Conservation (phyloP, 1,140 invertebrate species). For the Drosophila leontia region DNA sequence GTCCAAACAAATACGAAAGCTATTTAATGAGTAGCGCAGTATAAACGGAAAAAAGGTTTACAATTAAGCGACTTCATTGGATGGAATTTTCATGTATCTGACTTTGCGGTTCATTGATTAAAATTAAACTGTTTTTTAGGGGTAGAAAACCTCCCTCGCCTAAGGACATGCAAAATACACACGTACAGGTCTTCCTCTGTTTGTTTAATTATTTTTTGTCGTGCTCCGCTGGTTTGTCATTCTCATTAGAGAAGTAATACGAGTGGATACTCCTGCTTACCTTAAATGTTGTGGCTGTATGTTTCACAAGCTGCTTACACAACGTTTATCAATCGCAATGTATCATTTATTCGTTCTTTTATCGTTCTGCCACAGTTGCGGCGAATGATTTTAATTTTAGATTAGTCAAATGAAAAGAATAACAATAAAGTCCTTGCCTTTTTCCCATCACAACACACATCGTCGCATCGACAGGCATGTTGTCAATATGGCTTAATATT, state of each 20-base stretch:
- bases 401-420: constrained; percentile 59
- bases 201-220: constrained; percentile 76
- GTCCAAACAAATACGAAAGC: constrained; percentile 57
- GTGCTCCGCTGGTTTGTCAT: constrained; percentile 68
- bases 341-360: constrained; percentile 48
- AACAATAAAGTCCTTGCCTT: constrained; percentile 25
- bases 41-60: constrained; percentile 60
- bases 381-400: constrained; percentile 80
- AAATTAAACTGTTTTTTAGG: constrained; percentile 75
- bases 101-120: constrained; percentile 80
- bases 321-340: constrained; percentile 66
- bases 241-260: constrained; percentile 61
- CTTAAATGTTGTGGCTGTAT: constrained; percentile 12
- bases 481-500: constrained; percentile 69
- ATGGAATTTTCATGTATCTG: constrained; percentile 68
- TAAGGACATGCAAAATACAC: background rate
- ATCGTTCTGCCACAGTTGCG: constrained; percentile 44
- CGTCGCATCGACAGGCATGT: constrained; percentile 53
- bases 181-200: constrained; percentile 51
- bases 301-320: background rate
- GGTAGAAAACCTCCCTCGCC: constrained; percentile 9
- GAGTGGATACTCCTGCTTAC: constrained; percentile 13
- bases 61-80: constrained; percentile 61
- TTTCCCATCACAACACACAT: constrained; percentile 31
- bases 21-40: constrained; percentile 55